phyloP scores from a whole-genome alignment of 2,888 invertebrate species.

The Ptychoptera contaminata region DNA sequence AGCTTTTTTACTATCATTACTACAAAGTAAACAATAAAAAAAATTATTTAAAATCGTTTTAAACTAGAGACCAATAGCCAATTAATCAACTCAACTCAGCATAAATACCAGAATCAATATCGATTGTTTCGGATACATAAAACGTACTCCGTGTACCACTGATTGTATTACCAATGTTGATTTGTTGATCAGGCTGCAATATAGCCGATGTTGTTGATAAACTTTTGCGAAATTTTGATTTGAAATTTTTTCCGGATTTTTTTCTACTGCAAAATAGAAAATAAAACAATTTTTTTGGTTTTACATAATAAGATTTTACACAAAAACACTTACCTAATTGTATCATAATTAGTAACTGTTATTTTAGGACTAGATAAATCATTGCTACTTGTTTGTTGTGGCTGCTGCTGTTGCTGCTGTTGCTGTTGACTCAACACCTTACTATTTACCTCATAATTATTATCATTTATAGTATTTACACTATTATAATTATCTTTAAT shows the following conservation, averaged over 20 bases:
- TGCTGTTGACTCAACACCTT: slow-evolving; percentile 11
- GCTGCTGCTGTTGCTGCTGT: slow-evolving; percentile 16
- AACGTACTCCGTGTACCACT: slow-evolving; percentile 52
- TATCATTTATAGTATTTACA: too few species aligned
- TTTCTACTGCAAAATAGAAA: slow-evolving; percentile 21
- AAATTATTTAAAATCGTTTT: background rate
- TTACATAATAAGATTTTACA: slow-evolving; percentile 28
- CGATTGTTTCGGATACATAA: slow-evolving; percentile 51
- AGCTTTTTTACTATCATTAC: background rate
- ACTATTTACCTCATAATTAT: background rate
- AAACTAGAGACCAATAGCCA: background rate
- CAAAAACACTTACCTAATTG: slow-evolving; percentile 22
- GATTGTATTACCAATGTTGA: slow-evolving; percentile 36
- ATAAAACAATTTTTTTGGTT: slow-evolving; percentile 7
- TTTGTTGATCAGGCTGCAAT: slow-evolving; percentile 16
- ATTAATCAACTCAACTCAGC: slow-evolving; percentile 16
- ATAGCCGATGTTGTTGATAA: slow-evolving; percentile 18
- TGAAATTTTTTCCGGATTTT: slow-evolving; percentile 36
- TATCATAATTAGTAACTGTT: too few species aligned
- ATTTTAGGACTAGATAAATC: slow-evolving; percentile 16
- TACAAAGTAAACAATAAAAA: background rate
- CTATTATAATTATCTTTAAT: too few species aligned
- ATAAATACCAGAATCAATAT: slow-evolving; percentile 45
- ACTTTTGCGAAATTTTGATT: slow-evolving; percentile 42
- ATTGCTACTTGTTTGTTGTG: slow-evolving; percentile 6